A percentile compares a stretch with the other conserved stretches of the same genome.
phyloP scores from a whole-genome alignment of 2,888 invertebrate genomes.

The Troides aeacus region DNA sequence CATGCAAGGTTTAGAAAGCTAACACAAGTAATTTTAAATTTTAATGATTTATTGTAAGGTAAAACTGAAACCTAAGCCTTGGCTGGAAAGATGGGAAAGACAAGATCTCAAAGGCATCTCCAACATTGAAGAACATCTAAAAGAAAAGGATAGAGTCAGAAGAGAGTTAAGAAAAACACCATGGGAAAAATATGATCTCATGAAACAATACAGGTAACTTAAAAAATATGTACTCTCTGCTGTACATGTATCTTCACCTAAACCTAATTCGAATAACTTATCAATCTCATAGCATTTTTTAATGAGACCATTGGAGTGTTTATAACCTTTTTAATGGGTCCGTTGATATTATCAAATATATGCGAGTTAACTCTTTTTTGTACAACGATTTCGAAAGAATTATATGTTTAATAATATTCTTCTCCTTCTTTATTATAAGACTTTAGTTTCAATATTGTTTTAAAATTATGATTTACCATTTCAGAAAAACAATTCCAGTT shows the following conservation, averaged over 20 bases:
- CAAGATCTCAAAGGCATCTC: slow-evolving; percentile 87
- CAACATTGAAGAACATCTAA: slow-evolving; percentile 79
- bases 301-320: no score
- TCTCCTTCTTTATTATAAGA: no score
- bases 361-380: no score
- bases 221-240: background rate
- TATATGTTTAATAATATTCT: no score
- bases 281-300: no score
- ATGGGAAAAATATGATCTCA: slow-evolving; percentile 95
- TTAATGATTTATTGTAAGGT: slow-evolving; percentile 68
- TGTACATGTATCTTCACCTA: no score
- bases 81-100: slow-evolving; percentile 94
- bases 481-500: slow-evolving; percentile 88
- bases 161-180: slow-evolving; percentile 83
- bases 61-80: slow-evolving; percentile 89
- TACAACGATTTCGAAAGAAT: no score
- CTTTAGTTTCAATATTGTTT: slow-evolving; percentile 25
- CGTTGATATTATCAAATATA: no score
- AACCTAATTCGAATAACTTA: no score
- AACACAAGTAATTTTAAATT: no score
- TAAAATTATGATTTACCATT: slow-evolving; percentile 37
- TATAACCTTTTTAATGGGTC: no score
- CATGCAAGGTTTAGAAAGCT: no score
- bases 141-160: slow-evolving; percentile 72
- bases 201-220: slow-evolving; percentile 92